Evolutionary conservation across 2,797 vertebrate genomes (phyloP), one percentile per base, ranked within the genome.

Genomic region (Acrossocheilus fasciatus): DNA sequence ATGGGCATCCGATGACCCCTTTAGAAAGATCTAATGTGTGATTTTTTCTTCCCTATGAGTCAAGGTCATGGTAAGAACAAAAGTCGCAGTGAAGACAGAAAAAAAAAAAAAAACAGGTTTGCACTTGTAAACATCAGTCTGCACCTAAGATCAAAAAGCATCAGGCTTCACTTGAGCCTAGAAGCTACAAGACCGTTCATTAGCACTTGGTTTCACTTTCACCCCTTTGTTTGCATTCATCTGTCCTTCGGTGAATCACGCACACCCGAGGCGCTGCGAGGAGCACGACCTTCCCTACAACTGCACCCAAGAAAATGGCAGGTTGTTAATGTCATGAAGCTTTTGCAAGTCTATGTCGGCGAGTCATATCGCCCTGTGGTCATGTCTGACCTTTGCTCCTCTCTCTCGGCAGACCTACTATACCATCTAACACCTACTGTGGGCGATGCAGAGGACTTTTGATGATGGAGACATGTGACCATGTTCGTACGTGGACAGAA

Each of bases 211-310:
- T 70, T 64, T 89, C 69, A 70, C 75, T 80, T 80, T 85, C 81
- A 39, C 66, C 41, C 39, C 78, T 87, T 64, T 74, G 66, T 87
- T 83, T 87, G 20, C 85, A 80, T 89, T 74, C 74, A 8, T 77
- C 59, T 30, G 77, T 77, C 66, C 83, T 23, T 57, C 57, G 81
- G 90, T 93, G 91, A 93, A 87, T 91, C 89, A 93, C 66, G 84
- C 90, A 92, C 20, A 90, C 89, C 92, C 91, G 88, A 80, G 87
- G 91, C 88, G 73, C 88, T 62, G 85, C 74, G 43, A 87, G 90
- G 91, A 93, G 81, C 92, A 86, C 73, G 92, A 95, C 94, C 93
- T 94, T 93, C 92, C 90, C 92, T 89, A 88, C 88, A 92, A 93
- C 90, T 90, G 88, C 82, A 92, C 90, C 66, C 91, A 87, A 90